Evolutionary conservation across 37 sponge, comb jelly and placozoan species (phyloP).

Genomic region (Crambe crambe): DNA sequence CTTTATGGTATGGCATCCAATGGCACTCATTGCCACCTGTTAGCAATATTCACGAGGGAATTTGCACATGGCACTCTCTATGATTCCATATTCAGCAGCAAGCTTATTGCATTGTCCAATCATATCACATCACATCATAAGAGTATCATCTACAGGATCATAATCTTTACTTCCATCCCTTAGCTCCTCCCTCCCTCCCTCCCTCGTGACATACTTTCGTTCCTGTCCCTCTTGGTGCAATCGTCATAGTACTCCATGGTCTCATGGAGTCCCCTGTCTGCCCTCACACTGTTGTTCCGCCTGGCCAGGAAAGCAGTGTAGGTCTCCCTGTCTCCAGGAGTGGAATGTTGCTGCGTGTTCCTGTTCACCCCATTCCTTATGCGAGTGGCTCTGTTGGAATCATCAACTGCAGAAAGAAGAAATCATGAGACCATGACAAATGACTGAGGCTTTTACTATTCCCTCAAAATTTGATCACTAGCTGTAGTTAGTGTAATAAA

Average conservation of each 20-base stretch:
- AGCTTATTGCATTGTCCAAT: too few relatives aligned
- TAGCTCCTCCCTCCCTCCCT: constrained; percentile 3
- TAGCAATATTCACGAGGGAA: too few relatives aligned
- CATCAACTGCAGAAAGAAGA: background rate
- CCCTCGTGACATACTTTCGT: constrained; percentile 57
- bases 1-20: too few relatives aligned
- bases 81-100: too few relatives aligned
- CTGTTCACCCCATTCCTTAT: constrained; percentile 86
- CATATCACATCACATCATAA: too few relatives aligned
- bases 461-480: too few relatives aligned
- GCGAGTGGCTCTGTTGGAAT: background rate
- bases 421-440: too few relatives aligned
- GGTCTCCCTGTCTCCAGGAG: constrained; percentile 20
- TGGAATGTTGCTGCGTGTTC: constrained; percentile 66
- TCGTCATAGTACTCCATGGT: constrained; percentile 83
- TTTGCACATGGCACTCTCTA: too few relatives aligned
- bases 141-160: too few relatives aligned
- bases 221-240: constrained; percentile 81
- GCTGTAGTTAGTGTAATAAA: too few relatives aligned
- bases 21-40: too few relatives aligned
- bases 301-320: constrained; percentile 25
- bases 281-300: constrained; percentile 31
- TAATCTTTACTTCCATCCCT: constrained; percentile 6
- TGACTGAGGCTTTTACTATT: too few relatives aligned
- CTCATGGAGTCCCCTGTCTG: constrained; percentile 89